Conservation (phyloP, 2,113 vertebrate genomes). For the Scolopax mira region DNA sequence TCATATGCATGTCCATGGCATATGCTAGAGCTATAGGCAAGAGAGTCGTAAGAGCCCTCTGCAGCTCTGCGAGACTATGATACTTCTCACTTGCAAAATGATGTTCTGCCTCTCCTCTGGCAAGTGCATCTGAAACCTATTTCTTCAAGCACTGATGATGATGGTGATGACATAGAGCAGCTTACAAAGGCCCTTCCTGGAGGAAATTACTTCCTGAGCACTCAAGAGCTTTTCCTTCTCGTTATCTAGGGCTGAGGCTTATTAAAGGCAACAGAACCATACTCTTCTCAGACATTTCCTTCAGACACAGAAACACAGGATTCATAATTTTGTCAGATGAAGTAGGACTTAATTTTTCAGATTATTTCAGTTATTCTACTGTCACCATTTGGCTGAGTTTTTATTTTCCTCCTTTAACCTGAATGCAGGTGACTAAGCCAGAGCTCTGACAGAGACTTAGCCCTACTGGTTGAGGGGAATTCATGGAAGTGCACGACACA, state of each 20-base stretch:
- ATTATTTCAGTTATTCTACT: slow-evolving; percentile 3
- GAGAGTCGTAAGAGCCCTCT: background rate
- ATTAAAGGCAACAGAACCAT: background rate
- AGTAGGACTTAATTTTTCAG: background rate
- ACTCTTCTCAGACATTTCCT: background rate
- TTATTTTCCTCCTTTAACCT: background rate
- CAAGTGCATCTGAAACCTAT: background rate
- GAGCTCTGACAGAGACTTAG: background rate
- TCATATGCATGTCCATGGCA: background rate
- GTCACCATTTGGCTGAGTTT: background rate
- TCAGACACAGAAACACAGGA: background rate
- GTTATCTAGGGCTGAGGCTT: background rate
- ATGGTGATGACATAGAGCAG: background rate
- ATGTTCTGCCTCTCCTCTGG: background rate
- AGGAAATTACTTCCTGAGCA: background rate
- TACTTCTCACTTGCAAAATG: background rate
- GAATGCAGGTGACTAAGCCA: background rate
- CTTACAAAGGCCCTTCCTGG: background rate
- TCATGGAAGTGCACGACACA: background rate
- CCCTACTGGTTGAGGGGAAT: background rate
- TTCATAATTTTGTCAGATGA: background rate
- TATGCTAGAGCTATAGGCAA: background rate
- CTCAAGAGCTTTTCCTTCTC: background rate
- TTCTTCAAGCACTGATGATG: background rate
- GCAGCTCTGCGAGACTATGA: background rate